phyloP scores from a whole-genome alignment of 2,113 vertebrate species.

The Pseudorectes ferrugineus region DNA sequence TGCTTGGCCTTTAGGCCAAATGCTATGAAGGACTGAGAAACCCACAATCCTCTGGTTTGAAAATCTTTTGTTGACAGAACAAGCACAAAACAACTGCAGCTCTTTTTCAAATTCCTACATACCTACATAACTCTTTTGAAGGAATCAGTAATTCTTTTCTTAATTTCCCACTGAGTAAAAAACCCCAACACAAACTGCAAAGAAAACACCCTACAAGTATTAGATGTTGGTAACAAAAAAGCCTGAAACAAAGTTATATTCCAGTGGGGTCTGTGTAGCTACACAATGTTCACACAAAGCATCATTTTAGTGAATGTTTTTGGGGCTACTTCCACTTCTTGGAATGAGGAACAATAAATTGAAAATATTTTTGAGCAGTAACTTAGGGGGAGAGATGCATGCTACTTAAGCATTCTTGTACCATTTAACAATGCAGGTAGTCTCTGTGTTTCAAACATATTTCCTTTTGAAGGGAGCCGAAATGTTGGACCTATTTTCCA shows the following conservation, averaged over 20 bases:
- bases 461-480: constrained; percentile 38
- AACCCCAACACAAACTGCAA: neutral
- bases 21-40: neutral
- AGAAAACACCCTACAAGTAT: neutral
- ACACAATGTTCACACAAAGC: neutral
- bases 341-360: neutral
- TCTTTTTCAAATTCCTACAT: neutral
- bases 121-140: neutral
- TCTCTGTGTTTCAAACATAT: neutral
- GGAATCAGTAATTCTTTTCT: neutral
- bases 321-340: neutral
- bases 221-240: neutral
- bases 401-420: neutral
- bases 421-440: neutral
- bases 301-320: neutral
- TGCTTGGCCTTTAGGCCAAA: neutral
- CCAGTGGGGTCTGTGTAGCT: neutral
- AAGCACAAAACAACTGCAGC: neutral
- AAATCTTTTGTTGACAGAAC: neutral
- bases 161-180: neutral
- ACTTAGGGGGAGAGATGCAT: neutral
- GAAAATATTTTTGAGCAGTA: constrained; percentile 10
- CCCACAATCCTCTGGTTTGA: neutral
- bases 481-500: constrained; percentile 3
- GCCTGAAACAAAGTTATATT: neutral